Percentiles rank a stretch among this genome's conserved stretches.
These are phyloP conservation scores for Opisthograptis luteolata DNA, from an alignment of 2,888 invertebrate genomes.

Conservation along the genomic window DNA sequence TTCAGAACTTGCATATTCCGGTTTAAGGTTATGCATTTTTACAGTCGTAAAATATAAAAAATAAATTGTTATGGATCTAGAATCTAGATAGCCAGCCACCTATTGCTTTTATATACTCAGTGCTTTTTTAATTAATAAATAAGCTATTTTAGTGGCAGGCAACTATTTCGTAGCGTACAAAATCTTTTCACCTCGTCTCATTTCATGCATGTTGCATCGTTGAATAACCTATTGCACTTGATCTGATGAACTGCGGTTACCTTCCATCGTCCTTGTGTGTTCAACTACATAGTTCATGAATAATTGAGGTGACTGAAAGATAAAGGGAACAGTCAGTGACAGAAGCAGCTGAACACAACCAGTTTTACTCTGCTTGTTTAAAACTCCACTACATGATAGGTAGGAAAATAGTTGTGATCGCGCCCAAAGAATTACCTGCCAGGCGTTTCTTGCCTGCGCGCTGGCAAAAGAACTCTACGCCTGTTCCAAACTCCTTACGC, in stretches of 20 bases:
- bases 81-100: no score
- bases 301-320: not conserved
- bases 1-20: constrained; percentile 11
- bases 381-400: no score
- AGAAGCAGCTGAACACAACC: no score
- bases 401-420: no score
- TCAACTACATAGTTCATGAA: not conserved
- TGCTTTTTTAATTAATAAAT: not conserved
- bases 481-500: no score
- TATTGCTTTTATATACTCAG: not conserved
- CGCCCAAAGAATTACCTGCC: no score
- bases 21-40: constrained; percentile 2
- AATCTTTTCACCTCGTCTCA: not conserved
- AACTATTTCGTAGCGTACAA: not conserved
- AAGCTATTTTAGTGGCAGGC: not conserved
- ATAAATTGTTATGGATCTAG: not conserved
- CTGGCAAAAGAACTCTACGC: no score
- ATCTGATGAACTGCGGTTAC: constrained; percentile 2
- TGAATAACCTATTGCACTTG: constrained; percentile 8
- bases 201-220: not conserved
- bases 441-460: no score
- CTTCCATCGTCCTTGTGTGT: constrained; percentile 2
- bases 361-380: no score
- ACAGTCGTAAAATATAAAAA: not conserved
- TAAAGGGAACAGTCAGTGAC: not conserved